Conservation (phyloP, 2,113 vertebrate genomes). For the Semicossyphus pulcher region DNA sequence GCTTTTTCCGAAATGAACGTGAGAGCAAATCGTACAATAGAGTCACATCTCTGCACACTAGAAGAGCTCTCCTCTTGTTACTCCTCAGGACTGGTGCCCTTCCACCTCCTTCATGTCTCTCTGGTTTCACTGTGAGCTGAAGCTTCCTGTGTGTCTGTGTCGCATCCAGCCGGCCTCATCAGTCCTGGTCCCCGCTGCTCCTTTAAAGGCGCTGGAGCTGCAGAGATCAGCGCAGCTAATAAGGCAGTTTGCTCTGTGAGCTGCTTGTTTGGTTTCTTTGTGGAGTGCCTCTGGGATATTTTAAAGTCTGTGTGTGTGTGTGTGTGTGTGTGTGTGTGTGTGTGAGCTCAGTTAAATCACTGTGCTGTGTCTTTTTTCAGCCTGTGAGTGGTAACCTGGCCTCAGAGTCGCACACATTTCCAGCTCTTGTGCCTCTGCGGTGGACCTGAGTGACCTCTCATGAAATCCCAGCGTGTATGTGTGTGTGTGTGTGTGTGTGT, state of each 20-base stretch:
- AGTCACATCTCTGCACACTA: too few species aligned
- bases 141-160: slow-evolving; percentile 6
- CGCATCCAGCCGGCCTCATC: slow-evolving; percentile 17
- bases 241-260: slow-evolving; percentile 43
- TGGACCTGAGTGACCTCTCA: slow-evolving; percentile 33
- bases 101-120: slow-evolving; percentile 11
- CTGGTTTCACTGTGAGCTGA: not conserved
- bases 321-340: not conserved
- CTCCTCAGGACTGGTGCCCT: slow-evolving; percentile 2
- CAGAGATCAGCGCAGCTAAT: slow-evolving; percentile 13
- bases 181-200: slow-evolving; percentile 11
- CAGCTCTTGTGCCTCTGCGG: slow-evolving; percentile 1
- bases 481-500: not conserved
- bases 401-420: slow-evolving; percentile 42
- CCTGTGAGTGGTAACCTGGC: slow-evolving; percentile 16
- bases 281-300: slow-evolving; percentile 39
- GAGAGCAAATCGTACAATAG: not conserved
- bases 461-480: slow-evolving; percentile 12
- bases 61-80: not conserved
- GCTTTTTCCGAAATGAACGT: slow-evolving; percentile 11
- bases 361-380: slow-evolving; percentile 22
- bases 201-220: slow-evolving; percentile 38
- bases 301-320: slow-evolving; percentile 15
- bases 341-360: not conserved
- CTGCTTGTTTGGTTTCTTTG: slow-evolving; percentile 45